Evolutionary conservation across 1,140 invertebrate species (phyloP).

Genomic region (Dinoponera quadriceps): DNA sequence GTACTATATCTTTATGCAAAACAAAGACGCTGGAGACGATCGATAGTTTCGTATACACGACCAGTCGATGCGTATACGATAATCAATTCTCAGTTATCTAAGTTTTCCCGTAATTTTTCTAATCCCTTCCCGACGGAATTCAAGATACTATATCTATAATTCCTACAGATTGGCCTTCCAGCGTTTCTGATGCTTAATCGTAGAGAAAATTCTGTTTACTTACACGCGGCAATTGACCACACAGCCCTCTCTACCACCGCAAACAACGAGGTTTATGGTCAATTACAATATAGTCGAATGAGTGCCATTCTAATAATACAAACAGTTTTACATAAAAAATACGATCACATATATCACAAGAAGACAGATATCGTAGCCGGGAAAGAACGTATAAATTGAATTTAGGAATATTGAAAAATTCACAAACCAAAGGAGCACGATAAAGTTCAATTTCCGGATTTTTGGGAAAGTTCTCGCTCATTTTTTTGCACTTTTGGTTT

Average conservation of each 20-base stretch:
- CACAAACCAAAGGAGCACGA: background rate
- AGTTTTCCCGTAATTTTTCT: too few relatives aligned
- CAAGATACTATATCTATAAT: too few relatives aligned
- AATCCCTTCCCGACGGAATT: too few relatives aligned
- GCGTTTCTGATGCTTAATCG: too few relatives aligned
- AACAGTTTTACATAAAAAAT: background rate
- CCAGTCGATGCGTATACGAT: too few relatives aligned
- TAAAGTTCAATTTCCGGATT: background rate
- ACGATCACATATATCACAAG: background rate
- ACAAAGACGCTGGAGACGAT: conserved; percentile 23
- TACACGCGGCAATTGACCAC: background rate
- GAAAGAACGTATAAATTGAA: background rate
- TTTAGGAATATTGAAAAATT: background rate
- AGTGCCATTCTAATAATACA: background rate
- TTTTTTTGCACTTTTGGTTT: conserved; percentile 58
- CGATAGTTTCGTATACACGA: conserved; percentile 1
- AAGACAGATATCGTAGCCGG: background rate
- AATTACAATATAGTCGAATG: too few relatives aligned
- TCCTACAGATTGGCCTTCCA: too few relatives aligned
- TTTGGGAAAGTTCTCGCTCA: background rate
- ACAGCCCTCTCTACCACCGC: too few relatives aligned
- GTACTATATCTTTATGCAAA: conserved; percentile 30
- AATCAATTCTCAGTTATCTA: too few relatives aligned
- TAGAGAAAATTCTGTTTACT: background rate
- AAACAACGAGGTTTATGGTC: too few relatives aligned